A percentile compares a stretch with the other conserved stretches of the same genome.
Evolutionary conservation across 2,113 vertebrate genomes (phyloP).

Genomic region (Panthera leo): DNA sequence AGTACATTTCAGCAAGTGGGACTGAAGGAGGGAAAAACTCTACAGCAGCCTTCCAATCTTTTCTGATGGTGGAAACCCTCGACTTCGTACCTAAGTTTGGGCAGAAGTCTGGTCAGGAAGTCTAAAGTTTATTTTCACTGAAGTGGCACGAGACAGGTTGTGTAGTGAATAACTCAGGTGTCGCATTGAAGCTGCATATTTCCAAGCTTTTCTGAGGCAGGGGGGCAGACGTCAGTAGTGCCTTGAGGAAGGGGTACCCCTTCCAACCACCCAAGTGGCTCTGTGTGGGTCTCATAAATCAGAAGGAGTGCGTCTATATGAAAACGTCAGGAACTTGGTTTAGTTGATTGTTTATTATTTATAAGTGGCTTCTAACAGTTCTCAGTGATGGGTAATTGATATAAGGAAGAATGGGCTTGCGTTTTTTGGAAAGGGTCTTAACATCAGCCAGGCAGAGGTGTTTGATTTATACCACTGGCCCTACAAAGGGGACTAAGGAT

Average conservation of each 20-base stretch:
- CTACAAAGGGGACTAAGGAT: accelerated
- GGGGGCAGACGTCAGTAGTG: accelerated
- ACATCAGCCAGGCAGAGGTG: neutral
- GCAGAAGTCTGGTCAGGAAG: neutral
- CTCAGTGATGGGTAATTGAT: neutral
- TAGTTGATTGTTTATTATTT: neutral
- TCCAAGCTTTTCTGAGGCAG: neutral
- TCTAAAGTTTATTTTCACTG: neutral
- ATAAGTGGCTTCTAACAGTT: neutral
- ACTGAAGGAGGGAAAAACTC: neutral
- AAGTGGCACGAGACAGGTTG: neutral
- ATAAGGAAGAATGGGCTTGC: neutral
- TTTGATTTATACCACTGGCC: neutral
- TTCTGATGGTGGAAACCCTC: neutral
- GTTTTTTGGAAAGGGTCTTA: neutral
- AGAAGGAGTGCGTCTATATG: neutral
- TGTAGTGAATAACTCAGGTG: accelerated
- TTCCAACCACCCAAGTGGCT: neutral
- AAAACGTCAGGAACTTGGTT: neutral
- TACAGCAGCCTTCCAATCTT: neutral
- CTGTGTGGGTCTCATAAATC: neutral
- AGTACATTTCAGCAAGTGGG: neutral
- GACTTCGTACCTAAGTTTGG: neutral
- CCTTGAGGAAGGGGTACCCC: neutral
- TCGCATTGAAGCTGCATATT: neutral